Evolutionary conservation across 1,140 invertebrate genomes (phyloP).

Genomic region (Venturia canescens): DNA sequence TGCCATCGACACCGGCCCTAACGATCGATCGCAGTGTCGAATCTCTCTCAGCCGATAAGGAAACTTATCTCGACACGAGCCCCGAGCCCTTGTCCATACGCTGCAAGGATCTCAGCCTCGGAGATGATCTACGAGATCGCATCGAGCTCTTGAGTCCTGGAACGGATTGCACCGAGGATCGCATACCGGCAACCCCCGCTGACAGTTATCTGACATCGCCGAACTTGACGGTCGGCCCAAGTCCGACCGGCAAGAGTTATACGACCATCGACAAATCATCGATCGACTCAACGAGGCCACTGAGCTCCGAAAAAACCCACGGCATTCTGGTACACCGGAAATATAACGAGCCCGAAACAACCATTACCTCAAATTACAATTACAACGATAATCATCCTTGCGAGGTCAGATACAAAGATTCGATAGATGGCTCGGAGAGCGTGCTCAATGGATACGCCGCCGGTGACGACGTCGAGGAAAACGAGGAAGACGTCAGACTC

Average conservation of each 20-base stretch:
- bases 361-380: constrained; percentile 39
- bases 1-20: constrained; percentile 55
- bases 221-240: constrained; percentile 51
- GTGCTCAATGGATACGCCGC: constrained; percentile 57
- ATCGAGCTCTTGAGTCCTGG: constrained; percentile 54
- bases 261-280: constrained; percentile 34
- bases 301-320: constrained; percentile 20
- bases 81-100: constrained; percentile 58
- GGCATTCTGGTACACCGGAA: constrained; percentile 45
- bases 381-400: constrained; percentile 17
- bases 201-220: constrained; percentile 48
- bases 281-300: neutral
- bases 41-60: constrained; percentile 71
- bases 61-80: constrained; percentile 76
- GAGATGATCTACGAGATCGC: constrained; percentile 50
- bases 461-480: constrained; percentile 47
- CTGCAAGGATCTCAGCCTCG: constrained; percentile 62
- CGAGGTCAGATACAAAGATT: constrained; percentile 51
- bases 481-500: constrained; percentile 52
- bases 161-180: constrained; percentile 54
- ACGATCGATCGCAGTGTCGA: constrained; percentile 64
- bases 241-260: constrained; percentile 41
- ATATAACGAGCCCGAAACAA: constrained; percentile 45
- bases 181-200: constrained; percentile 37
- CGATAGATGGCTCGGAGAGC: constrained; percentile 56